Conservation (phyloP, 2,113 vertebrate genomes). For the Ivindomyrus marchei region DNA sequence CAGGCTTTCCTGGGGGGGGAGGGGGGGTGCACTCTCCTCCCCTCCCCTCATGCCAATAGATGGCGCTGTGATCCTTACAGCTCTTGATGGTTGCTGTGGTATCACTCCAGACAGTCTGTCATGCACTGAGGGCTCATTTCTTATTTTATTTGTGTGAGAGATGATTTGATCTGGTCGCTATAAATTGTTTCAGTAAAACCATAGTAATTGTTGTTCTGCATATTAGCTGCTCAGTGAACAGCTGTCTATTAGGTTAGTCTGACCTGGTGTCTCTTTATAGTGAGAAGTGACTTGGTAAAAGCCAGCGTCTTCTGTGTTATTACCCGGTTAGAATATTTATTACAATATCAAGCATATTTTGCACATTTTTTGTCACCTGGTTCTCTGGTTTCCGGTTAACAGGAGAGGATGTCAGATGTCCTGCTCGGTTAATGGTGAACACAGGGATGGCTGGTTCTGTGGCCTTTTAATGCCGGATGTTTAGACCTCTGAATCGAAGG, state of each 20-base stretch:
- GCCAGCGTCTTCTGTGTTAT: neutral
- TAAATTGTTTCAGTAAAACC: neutral
- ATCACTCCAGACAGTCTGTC: neutral
- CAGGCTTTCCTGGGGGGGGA: neutral
- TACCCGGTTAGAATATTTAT: neutral
- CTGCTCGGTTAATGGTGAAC: constrained; percentile 31
- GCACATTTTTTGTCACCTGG: neutral
- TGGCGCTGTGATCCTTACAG: constrained; percentile 65
- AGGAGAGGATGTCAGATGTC: neutral
- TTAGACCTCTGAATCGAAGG: constrained; percentile 46
- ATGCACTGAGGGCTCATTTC: neutral
- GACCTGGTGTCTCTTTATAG: neutral
- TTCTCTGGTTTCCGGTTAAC: constrained; percentile 27
- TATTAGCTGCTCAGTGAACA: neutral
- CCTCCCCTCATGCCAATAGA: constrained; percentile 47
- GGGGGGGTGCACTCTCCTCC: neutral
- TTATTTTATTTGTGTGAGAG: neutral
- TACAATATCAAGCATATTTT: neutral
- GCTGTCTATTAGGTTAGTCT: neutral
- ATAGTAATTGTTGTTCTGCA: neutral
- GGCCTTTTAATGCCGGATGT: constrained; percentile 51
- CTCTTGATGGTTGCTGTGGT: neutral
- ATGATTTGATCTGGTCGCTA: neutral
- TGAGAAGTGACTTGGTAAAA: neutral
- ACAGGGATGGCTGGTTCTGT: constrained; percentile 41